Evolutionary conservation across 1,140 invertebrate genomes (phyloP).

Genomic region (Lithobius niger): DNA sequence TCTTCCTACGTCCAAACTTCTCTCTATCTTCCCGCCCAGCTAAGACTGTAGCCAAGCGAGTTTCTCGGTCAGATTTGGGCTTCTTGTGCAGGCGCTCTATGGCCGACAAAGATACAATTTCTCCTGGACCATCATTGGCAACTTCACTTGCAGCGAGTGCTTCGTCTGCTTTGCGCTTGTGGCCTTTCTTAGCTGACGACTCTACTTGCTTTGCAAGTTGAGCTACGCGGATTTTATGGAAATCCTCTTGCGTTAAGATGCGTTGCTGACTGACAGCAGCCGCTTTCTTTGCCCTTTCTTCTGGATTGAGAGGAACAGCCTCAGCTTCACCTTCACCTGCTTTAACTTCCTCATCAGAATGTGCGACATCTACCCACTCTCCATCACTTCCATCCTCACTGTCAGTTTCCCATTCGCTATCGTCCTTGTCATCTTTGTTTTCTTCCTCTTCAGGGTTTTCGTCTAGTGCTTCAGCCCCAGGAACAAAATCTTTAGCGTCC

Average conservation of each 20-base stretch:
- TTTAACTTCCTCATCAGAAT: constrained; percentile 47
- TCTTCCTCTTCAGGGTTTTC: constrained; percentile 31
- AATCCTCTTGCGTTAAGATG: constrained; percentile 90
- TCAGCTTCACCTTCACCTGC: constrained; percentile 16
- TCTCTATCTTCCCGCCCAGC: constrained; percentile 57
- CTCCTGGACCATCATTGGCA: constrained; percentile 24
- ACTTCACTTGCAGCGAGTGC: constrained; percentile 31
- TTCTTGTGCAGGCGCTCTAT: constrained; percentile 95
- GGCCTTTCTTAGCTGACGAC: constrained; percentile 40
- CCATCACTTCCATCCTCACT: constrained; percentile 33
- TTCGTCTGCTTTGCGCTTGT: constrained; percentile 36
- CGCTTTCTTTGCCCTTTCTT: constrained; percentile 44
- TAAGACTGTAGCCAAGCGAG: constrained; percentile 64
- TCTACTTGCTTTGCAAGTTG: constrained; percentile 69
- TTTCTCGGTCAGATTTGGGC: constrained; percentile 73
- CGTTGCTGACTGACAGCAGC: constrained; percentile 55
- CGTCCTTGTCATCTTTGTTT: constrained; percentile 27
- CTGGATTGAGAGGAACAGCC: constrained; percentile 19
- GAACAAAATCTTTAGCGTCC: constrained; percentile 63
- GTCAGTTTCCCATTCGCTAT: constrained; percentile 36
- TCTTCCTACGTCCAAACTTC: constrained; percentile 76
- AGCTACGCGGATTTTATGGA: constrained; percentile 68
- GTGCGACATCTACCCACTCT: constrained; percentile 59
- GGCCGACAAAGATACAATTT: constrained; percentile 54
- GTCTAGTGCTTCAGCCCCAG: constrained; percentile 76